Base-by-base conservation (phyloP, 2,797 vertebrate genomes). In the Xiphorhynchus erythropygius region DNA sequence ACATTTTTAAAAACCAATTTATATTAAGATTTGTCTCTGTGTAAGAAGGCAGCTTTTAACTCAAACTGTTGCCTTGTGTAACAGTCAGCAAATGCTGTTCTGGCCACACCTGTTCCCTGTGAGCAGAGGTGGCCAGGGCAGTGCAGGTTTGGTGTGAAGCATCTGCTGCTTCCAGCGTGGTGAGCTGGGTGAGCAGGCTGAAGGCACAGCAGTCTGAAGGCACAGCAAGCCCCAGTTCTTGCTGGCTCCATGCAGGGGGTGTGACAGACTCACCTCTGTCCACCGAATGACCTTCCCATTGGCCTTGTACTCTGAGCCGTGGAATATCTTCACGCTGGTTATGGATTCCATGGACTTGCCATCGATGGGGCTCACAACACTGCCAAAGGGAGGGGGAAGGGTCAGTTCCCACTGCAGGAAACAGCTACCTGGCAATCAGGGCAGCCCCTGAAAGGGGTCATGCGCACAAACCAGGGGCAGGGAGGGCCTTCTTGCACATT, bases 281-380 rank as follows among this genome's bases (percentile, higher is more conserved):
- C 99, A 99, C 92, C 99, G 98, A 96, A 99, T 99, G 94, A 99
- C 99, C 97, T 99, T 99, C 49, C 99, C 99, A 7, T 99, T 99
- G 30, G 99, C 99, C 98, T 99, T 99, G 98, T 99, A 99, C 97
- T 99, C 99, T 0, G 99, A 99, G 90, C 99, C 99, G 19, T 99
- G 99, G 96, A 99, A 99, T 97, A 99, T 99, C 98, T 99, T 99
- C 93, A 99, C 98, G 23, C 99, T 99, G 93, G 98, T 98, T 96
- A 99, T 98, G 9, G 99, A 99, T 96, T 99, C 99, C 99, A 99
- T 99, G 4, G 99, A 99, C 95, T 99, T 99, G 30, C 99, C 99
- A 77, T 99, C 99, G 35, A 99, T 99, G 3, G 99, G 99, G 94
- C 99, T 99, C 96, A 99, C 96, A 79, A 99, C 98, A 4, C 99